Percentiles rank a stretch among this genome's conserved stretches.
Conservation (phyloP, 2,888 invertebrate genomes). For the Tetragonula carbonaria region DNA sequence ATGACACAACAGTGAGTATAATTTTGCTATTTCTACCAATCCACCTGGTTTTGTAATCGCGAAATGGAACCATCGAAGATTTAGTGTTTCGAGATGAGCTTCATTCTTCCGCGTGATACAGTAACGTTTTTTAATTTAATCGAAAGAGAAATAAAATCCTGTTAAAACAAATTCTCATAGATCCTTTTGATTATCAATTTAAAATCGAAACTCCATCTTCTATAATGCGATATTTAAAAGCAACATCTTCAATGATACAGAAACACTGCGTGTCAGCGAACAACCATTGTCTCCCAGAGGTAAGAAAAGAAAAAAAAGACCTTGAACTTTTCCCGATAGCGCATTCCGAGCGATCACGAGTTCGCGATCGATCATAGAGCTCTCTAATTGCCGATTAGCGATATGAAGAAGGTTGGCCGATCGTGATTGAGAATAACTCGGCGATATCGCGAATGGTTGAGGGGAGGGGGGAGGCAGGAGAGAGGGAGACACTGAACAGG, state of each 20-base stretch:
- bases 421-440: constrained; percentile 24
- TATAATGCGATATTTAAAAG: neutral
- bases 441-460: neutral
- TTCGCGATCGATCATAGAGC: constrained; percentile 40
- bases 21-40: neutral
- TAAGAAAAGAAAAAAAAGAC: neutral
- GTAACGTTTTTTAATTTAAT: too few relatives aligned
- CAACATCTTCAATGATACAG: neutral
- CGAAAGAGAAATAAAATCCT: too few relatives aligned
- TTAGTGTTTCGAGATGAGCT: too few relatives aligned
- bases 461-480: neutral
- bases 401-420: constrained; percentile 24
- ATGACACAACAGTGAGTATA: neutral
- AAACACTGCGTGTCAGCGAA: neutral
- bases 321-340: constrained; percentile 5
- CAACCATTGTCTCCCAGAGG: neutral
- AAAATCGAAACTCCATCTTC: neutral
- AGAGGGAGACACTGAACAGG: constrained; percentile 40
- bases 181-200: too few relatives aligned
- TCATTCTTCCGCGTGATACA: too few relatives aligned
- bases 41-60: too few relatives aligned
- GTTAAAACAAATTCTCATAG: too few relatives aligned
- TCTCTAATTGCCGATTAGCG: constrained; percentile 46
- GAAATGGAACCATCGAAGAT: too few relatives aligned
- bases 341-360: constrained; percentile 6